phyloP scores from a whole-genome alignment of 2,888 invertebrate genomes.

The Epiperipatus broadwayi region DNA sequence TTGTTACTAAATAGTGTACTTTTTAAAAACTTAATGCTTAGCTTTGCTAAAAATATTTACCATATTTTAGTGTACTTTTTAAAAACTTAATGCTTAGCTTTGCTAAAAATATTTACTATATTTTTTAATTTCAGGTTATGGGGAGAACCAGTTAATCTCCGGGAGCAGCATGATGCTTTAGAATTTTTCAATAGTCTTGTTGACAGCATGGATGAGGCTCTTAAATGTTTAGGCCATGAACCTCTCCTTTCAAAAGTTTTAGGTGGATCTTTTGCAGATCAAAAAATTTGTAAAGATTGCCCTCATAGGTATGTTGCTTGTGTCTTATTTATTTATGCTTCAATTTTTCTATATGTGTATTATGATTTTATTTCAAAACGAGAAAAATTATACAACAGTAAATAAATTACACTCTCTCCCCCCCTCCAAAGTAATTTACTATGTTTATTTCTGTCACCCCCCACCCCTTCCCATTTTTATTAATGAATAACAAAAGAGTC shows the following conservation, averaged over 20 bases:
- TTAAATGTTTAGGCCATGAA: conserved; percentile 73
- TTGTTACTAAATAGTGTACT: no score
- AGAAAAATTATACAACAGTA: not conserved
- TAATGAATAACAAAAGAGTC: no score
- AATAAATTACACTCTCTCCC: not conserved
- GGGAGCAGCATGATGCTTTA: conserved; percentile 95
- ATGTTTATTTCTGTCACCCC: no score
- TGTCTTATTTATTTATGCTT: not conserved
- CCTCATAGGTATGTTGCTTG: conserved; percentile 63
- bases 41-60: no score
- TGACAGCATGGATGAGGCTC: conserved; percentile 83
- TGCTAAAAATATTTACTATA: not conserved
- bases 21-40: no score
- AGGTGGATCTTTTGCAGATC: conserved; percentile 92
- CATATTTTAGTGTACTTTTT: conserved; percentile 1
- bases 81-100: no score
- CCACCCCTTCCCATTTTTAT: no score
- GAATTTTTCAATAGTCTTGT: conserved; percentile 96
- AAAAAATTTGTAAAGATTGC: conserved; percentile 96
- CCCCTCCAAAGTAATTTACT: no score
- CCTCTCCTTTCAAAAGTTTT: conserved; percentile 81
- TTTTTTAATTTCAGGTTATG: conserved; percentile 42
- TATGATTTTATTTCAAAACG: not conserved
- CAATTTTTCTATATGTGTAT: not conserved
- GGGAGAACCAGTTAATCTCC: conserved; percentile 88